A percentile compares a stretch with the other conserved stretches of the same genome.
phyloP scores from a whole-genome alignment of 2,888 invertebrate species.

The Dorcus parallelipipedus region DNA sequence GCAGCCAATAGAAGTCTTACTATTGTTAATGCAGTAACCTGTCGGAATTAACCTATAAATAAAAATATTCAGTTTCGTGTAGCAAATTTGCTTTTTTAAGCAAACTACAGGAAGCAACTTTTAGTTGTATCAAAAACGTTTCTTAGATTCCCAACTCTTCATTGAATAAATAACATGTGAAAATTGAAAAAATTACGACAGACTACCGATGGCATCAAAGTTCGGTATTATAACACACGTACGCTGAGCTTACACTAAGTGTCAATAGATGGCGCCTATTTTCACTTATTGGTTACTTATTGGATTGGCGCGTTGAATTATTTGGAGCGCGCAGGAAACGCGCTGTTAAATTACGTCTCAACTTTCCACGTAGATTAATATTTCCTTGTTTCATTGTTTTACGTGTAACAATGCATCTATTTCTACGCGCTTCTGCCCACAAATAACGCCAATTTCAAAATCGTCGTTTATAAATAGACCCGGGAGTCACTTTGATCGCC shows the following conservation, averaged over 20 bases:
- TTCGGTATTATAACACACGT: constrained; percentile 3
- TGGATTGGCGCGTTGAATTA: not conserved
- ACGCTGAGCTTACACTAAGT: not conserved
- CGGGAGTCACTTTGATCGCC: no score
- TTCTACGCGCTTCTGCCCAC: constrained; percentile 10
- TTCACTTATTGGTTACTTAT: not conserved
- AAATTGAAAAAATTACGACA: not conserved
- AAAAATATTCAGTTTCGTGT: no score
- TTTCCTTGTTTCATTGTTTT: constrained; percentile 6
- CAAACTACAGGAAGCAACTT: no score
- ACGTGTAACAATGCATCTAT: constrained; percentile 6
- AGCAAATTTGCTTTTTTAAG: no score
- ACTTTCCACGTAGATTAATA: constrained; percentile 9
- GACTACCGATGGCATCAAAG: constrained; percentile 1
- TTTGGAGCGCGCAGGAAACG: constrained; percentile 3
- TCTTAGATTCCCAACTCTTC: no score
- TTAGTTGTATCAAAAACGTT: no score
- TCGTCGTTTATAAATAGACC: constrained; percentile 13
- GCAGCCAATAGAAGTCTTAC: no score
- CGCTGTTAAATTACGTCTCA: not conserved
- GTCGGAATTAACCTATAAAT: no score
- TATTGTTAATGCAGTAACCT: no score
- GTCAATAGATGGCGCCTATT: constrained; percentile 3
- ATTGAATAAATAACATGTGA: no score
- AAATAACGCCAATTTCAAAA: constrained; percentile 9